Evolutionary conservation across 2,797 vertebrate genomes (phyloP).

Genomic region (Phrynocephalus forsythii): DNA sequence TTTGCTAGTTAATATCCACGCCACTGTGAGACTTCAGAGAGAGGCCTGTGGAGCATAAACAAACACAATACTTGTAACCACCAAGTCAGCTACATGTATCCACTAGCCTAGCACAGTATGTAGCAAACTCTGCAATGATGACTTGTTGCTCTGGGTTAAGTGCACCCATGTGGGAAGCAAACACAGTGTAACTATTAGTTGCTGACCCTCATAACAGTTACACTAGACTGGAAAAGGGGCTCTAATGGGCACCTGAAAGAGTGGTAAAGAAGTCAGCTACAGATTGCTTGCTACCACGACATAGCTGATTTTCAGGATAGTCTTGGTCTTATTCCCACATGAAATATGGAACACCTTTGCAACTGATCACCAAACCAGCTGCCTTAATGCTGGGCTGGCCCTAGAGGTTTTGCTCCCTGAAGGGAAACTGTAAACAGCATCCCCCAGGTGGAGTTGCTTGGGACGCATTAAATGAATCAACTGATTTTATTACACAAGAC

Average conservation of each 20-base stretch:
- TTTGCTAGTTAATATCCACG: slow-evolving; percentile 61
- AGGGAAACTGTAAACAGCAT: not conserved
- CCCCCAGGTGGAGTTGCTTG: not conserved
- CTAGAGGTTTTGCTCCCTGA: not conserved
- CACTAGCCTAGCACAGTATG: slow-evolving; percentile 64
- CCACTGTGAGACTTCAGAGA: slow-evolving; percentile 51
- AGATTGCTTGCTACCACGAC: slow-evolving; percentile 37
- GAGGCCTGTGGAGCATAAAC: slow-evolving; percentile 74
- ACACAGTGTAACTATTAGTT: slow-evolving; percentile 71
- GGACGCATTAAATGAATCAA: not conserved
- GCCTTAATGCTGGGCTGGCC: not conserved
- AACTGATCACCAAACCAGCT: not conserved
- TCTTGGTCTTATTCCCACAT: not conserved
- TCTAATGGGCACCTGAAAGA: slow-evolving; percentile 67
- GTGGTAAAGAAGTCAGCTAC: not conserved
- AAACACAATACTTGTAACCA: slow-evolving; percentile 55
- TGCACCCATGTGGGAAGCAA: slow-evolving; percentile 73
- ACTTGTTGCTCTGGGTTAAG: slow-evolving; percentile 79
- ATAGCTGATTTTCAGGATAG: not conserved
- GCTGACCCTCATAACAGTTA: slow-evolving; percentile 63
- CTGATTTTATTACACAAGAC: not conserved
- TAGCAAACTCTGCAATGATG: slow-evolving; percentile 73
- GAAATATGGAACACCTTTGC: not conserved
- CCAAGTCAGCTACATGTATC: slow-evolving; percentile 73
- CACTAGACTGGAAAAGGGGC: slow-evolving; percentile 59